Evolutionary conservation across 2,113 vertebrate genomes (phyloP), one percentile per base, ranked within the genome.

Genomic region (Chlamydotis undulata): DNA sequence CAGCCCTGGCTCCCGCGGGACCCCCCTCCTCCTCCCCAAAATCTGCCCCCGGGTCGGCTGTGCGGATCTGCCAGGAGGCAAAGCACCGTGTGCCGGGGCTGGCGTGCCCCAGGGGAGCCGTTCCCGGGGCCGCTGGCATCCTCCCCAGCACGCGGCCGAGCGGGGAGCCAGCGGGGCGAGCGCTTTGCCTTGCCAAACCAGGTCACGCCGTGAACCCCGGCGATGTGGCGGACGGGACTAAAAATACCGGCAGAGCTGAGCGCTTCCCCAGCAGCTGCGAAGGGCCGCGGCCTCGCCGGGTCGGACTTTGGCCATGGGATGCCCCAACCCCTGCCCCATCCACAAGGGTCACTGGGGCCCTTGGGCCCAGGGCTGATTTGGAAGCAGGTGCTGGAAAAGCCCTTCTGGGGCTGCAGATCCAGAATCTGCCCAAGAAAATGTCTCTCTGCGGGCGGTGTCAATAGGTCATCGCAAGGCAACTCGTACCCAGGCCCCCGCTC

Each of bases 401-500:
- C 22, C 22, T 53, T 56, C 55, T 19, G 69, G 35, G 43, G 61
- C 37, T 87, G 56, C 43, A 37, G 74, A 47, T 61, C 22, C 52
- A 5, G 69, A 55, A 78, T 26, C 19, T 1, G 0, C 11, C 17
- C 37, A 29, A 28, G 56, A 24, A 55, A 60, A 37, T 1, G 12
- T 49, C 10, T 50, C 60, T 56, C 7, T 71, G 28, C 49, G 33
- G 55, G 5, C 31, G 68, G 29, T 4, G 23, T 6, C 4, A 45
- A 33, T 22, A 25, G 64, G 28, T 9, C 47, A 14, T 0, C 1
- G 1, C 0, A 1, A 59, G 22, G 52, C 12, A 43, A 29, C 60
- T 12, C 33, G 37, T 41, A 77, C 29, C 8, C 1, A 2, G 52
- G 37, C 3, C 33, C 29, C 23, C n/a, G 77, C 29, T 87, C 52